Conservation (phyloP, 2,113 vertebrate genomes). For the Cavia aperea region DNA sequence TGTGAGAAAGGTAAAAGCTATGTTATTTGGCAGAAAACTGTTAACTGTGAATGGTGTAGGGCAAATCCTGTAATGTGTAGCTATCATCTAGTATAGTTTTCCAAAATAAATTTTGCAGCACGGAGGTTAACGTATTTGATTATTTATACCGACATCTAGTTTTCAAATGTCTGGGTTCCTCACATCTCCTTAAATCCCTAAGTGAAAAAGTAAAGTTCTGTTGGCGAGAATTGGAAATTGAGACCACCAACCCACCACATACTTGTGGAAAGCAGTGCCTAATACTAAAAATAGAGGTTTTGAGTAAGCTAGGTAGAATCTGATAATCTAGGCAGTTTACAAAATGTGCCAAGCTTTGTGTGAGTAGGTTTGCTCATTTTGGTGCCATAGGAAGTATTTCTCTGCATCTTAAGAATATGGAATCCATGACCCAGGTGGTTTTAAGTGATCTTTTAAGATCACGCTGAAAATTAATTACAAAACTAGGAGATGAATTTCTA, state of each 20-base stretch:
- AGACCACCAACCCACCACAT: background rate
- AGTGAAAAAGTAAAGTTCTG: background rate
- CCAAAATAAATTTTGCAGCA: background rate
- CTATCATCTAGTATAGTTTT: background rate
- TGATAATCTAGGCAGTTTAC: background rate
- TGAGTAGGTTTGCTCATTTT: background rate
- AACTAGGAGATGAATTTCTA: constrained; percentile 6
- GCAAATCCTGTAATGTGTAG: background rate
- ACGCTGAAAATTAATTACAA: constrained; percentile 35
- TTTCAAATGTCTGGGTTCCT: background rate
- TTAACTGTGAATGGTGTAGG: background rate
- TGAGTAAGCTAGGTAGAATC: background rate
- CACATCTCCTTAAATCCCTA: constrained; percentile 2
- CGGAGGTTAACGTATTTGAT: background rate
- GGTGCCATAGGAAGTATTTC: background rate
- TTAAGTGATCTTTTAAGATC: constrained; percentile 23
- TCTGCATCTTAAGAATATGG: background rate
- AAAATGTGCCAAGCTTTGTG: background rate
- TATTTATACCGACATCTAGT: constrained; percentile 10
- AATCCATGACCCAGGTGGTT: background rate
- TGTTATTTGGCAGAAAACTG: constrained; percentile 12
- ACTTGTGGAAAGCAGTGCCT: background rate
- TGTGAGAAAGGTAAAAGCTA: background rate
- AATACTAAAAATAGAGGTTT: background rate
- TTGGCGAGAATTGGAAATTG: background rate